Conservation (phyloP, 2,113 vertebrate species). For the Herpetotheres cachinnans region DNA sequence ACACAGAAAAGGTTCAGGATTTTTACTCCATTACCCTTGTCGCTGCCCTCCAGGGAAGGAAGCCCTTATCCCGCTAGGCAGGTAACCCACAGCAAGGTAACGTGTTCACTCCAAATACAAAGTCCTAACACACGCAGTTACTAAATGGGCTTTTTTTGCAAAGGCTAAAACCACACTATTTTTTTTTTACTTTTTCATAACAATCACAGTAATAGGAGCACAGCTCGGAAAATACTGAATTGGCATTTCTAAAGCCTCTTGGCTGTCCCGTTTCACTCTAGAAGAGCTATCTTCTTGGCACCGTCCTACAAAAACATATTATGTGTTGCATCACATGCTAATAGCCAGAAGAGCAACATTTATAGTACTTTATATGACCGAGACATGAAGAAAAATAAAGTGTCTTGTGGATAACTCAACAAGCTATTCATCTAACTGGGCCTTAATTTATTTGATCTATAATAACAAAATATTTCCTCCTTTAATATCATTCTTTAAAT, state of each 20-base stretch:
- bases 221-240: background rate
- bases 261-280: background rate
- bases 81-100: background rate
- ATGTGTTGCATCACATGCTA: background rate
- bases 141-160: background rate
- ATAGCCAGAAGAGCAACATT: slow-evolving; percentile 27
- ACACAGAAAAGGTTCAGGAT: background rate
- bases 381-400: slow-evolving; percentile 39
- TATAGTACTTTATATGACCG: slow-evolving; percentile 7
- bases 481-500: slow-evolving; percentile 43
- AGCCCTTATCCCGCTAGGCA: background rate
- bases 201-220: background rate
- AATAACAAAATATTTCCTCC: slow-evolving; percentile 45
- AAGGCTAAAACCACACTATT: background rate
- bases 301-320: background rate
- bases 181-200: background rate
- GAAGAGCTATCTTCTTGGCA: background rate
- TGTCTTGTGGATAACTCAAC: slow-evolving; percentile 35
- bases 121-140: background rate
- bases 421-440: slow-evolving; percentile 4
- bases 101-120: background rate
- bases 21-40: background rate
- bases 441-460: slow-evolving; percentile 44
- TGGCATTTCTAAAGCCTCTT: background rate
- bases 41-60: background rate